Base-by-base conservation (phyloP, 2,797 vertebrate species). In the Syncerus caffer region DNA sequence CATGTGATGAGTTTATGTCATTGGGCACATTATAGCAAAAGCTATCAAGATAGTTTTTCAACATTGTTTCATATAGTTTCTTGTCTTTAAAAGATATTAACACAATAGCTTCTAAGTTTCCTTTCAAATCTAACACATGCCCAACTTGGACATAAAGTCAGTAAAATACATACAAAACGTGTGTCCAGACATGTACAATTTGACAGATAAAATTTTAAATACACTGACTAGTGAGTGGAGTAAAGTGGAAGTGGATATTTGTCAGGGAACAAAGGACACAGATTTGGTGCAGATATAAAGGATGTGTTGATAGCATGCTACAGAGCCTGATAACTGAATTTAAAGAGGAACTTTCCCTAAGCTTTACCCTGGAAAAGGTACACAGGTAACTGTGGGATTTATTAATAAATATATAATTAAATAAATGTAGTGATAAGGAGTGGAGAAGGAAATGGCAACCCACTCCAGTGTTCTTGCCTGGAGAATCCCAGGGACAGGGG, bases 391-490 rank as follows among this genome's bases (percentile, higher is more conserved):
- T 85, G 1, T 55, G 15, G 8, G 10, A 71, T 79, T 85, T 58
- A 31, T 71, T 85, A 83, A 90, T 50, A 84, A 57, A 95, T 55
- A 85, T 23, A 47, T 23, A 89, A 89, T 51, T 71, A 60, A 91
- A 88, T 38, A n/a, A 67, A 34, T 4, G 7, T 55, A 64, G 3
- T 15, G 34, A n/a, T 19, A 57, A 83, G 60, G 53, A 89, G 1
- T 78, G 47, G 47, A 47, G 47, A 47, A 47, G 47, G 47, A 47
- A 47, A 47, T 47, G 47, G 47, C 47, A 47, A 47, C 11, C 10
- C 11, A 12, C 47, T 47, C 47, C 45, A 47, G 47, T 47, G 47
- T 47, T 47, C 47, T 47, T 47, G 47, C 47, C 47, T 47, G 47
- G 47, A 47, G 47, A 47, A 47, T 47, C 47, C 47, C 47, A 47